These are phyloP conservation scores for Microplitis deprimator DNA, from an alignment of 2,888 invertebrate genomes.

Conservation along the genomic window DNA sequence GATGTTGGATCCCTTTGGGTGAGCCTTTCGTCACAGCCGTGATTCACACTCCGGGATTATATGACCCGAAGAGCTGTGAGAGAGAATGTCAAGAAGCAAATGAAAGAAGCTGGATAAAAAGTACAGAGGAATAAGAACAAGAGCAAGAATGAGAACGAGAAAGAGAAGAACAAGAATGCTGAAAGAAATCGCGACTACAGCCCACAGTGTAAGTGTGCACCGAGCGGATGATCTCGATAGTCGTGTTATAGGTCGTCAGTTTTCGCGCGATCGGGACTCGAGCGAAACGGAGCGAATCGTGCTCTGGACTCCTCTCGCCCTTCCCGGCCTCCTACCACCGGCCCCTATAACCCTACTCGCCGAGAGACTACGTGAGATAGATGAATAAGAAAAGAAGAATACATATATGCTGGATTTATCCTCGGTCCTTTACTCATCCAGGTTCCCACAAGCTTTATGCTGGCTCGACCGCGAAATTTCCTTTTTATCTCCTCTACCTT, in stretches of 20 bases:
- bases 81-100: conserved; percentile 48
- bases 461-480: conserved; percentile 35
- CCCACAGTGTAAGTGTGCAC: background rate
- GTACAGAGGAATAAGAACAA: conserved; percentile 38
- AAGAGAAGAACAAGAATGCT: conserved; percentile 23
- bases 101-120: conserved; percentile 41
- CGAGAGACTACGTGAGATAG: no score
- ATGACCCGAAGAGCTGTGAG: conserved; percentile 31
- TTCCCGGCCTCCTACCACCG: conserved; percentile 3
- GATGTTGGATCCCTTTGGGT: conserved; percentile 7
- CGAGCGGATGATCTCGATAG: conserved; percentile 27
- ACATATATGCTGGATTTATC: conserved; percentile 42
- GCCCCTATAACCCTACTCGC: background rate
- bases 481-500: conserved; percentile 28
- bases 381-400: conserved; percentile 18
- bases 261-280: conserved; percentile 40
- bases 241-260: conserved; percentile 25
- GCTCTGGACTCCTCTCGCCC: conserved; percentile 20
- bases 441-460: conserved; percentile 32
- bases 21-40: conserved; percentile 35
- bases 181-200: background rate
- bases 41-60: conserved; percentile 29
- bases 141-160: conserved; percentile 41
- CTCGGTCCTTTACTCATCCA: conserved; percentile 1
- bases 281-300: conserved; percentile 50